Conservation (phyloP, 2,888 invertebrate genomes). For the Brachypalpus laphriformis region DNA sequence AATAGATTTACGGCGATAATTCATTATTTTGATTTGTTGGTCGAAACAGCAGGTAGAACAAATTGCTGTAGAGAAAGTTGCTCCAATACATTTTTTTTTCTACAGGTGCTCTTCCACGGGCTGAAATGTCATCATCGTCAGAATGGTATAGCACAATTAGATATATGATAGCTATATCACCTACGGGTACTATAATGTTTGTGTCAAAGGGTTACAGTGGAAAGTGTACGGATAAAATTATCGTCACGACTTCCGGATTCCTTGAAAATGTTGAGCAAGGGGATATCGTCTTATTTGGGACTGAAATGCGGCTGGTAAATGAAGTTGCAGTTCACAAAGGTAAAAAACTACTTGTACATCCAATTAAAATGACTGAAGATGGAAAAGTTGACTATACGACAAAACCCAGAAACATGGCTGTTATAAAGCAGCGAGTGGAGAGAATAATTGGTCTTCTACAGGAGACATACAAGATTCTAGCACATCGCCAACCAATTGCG, state of each 20-base stretch:
- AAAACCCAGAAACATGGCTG: background rate
- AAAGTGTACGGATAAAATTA: background rate
- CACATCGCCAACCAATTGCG: slow-evolving; percentile 1
- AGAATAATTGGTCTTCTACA: background rate
- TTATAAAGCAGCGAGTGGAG: background rate
- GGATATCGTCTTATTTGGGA: slow-evolving; percentile 8
- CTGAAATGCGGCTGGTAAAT: slow-evolving; percentile 11
- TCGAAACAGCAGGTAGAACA: slow-evolving; percentile 9
- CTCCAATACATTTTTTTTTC: background rate
- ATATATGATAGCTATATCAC: slow-evolving; percentile 8
- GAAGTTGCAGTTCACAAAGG: background rate
- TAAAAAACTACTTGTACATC: slow-evolving; percentile 9
- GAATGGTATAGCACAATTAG: slow-evolving; percentile 16
- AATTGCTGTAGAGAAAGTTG: background rate
- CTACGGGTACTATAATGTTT: slow-evolving; percentile 7
- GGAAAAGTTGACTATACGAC: background rate
- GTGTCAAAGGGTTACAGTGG: slow-evolving; percentile 24
- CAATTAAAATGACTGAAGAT: background rate
- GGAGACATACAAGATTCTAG: background rate
- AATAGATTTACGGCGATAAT: slow-evolving; percentile 4
- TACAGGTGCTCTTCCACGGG: background rate
- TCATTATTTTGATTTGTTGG: slow-evolving; percentile 13
- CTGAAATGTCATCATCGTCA: background rate
- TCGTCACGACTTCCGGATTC: slow-evolving; percentile 1
- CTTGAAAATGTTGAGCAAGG: slow-evolving; percentile 1